Conservation (phyloP, 2,888 invertebrate genomes). For the Stegophylla sp. region DNA sequence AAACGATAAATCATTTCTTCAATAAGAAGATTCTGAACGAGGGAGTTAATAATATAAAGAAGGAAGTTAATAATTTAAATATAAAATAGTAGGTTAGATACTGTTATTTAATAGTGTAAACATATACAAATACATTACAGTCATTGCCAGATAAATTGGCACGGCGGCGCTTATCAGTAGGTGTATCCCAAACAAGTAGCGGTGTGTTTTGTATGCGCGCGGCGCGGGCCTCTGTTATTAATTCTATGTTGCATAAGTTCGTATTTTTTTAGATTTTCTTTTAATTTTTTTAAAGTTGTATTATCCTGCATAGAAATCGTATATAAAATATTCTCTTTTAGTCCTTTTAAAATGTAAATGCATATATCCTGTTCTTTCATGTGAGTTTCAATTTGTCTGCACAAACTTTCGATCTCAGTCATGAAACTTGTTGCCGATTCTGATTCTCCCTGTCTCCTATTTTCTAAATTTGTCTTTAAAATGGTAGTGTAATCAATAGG, state of each 20-base stretch:
- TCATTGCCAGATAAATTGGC: no score
- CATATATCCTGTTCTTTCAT: conserved; percentile 12
- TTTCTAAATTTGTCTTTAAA: conserved; percentile 20
- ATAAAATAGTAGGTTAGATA: no score
- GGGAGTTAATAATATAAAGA: no score
- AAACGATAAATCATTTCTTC: no score
- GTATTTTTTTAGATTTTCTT: conserved; percentile 22
- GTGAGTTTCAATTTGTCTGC: not conserved
- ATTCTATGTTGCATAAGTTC: conserved; percentile 18
- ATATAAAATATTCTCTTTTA: not conserved
- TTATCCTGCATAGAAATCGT: conserved; percentile 4
- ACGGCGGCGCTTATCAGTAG: not conserved
- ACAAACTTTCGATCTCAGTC: not conserved
- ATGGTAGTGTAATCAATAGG: not conserved
- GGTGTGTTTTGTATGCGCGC: not conserved
- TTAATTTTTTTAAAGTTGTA: conserved; percentile 4
- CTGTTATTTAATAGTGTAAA: not conserved
- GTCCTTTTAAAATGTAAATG: conserved; percentile 4
- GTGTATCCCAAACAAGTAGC: not conserved
- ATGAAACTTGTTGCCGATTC: not conserved
- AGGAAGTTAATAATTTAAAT: no score
- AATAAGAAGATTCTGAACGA: no score
- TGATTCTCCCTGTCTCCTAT: not conserved
- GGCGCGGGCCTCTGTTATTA: not conserved
- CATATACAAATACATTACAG: not conserved